phyloP scores from a whole-genome alignment of 2,113 vertebrate genomes.

The Mesitornis unicolor region DNA sequence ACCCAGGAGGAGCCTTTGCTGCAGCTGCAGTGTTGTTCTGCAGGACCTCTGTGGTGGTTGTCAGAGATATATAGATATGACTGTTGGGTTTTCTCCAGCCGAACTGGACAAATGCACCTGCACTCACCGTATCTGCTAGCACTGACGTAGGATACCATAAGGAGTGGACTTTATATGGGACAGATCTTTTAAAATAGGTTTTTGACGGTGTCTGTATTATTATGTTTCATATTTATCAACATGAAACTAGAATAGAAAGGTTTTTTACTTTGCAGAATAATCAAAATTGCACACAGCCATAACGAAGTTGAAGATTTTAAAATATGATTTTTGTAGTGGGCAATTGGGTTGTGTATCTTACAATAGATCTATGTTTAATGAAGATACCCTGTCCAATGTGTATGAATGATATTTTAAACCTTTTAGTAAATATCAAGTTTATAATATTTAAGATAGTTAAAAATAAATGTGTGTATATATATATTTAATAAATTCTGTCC shows the following conservation, averaged over 20 bases:
- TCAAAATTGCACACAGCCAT: not conserved
- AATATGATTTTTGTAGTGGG: accelerated
- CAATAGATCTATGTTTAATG: not conserved
- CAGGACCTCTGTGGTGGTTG: not conserved
- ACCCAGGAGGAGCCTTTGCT: no score
- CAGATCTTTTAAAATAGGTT: not conserved
- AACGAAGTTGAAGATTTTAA: not conserved
- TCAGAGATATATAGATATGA: no score
- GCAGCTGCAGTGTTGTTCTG: not conserved
- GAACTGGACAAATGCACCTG: not conserved
- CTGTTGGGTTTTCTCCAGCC: not conserved
- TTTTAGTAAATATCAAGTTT: not conserved
- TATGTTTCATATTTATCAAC: not conserved
- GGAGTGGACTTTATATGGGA: not conserved
- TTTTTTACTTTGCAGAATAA: not conserved
- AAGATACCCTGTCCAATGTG: not conserved
- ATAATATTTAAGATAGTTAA: not conserved
- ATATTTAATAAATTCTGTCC: not conserved
- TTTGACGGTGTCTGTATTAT: not conserved
- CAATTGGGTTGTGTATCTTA: not conserved
- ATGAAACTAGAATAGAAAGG: not conserved
- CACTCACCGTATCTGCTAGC: accelerated
- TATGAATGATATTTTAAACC: not conserved
- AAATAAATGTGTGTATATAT: not conserved
- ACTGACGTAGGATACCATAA: accelerated